A percentile compares a stretch with the other conserved stretches of the same genome.
These are phyloP conservation scores for Maniola jurtina DNA, from an alignment of 1,140 invertebrate species.

Conservation along the genomic window DNA sequence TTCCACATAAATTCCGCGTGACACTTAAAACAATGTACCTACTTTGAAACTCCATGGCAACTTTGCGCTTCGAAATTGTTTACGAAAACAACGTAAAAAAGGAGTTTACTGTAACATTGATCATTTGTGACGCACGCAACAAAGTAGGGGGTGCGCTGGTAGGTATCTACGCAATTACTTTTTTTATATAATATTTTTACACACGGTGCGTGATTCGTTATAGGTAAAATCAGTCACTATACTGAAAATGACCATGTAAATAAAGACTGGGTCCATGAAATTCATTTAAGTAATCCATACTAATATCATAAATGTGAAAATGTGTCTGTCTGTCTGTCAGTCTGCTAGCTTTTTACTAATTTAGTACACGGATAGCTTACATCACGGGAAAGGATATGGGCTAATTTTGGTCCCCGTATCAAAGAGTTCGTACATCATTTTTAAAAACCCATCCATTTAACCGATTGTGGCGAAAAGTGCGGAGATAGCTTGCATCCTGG, in stretches of 20 bases:
- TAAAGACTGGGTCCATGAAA: too few relatives aligned
- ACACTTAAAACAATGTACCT: slow-evolving; percentile 45
- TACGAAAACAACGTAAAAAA: slow-evolving; percentile 45
- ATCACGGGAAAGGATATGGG: too few relatives aligned
- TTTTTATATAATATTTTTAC: slow-evolving; percentile 8
- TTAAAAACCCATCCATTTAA: too few relatives aligned
- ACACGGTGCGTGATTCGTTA: slow-evolving; percentile 4
- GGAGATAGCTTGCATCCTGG: too few relatives aligned
- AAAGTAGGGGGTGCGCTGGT: slow-evolving; percentile 49
- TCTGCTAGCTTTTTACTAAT: too few relatives aligned
- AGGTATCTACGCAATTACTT: slow-evolving; percentile 44
- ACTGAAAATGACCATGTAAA: background rate
- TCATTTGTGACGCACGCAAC: slow-evolving; percentile 57
- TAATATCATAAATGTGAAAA: too few relatives aligned
- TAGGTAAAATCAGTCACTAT: background rate
- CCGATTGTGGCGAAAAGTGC: too few relatives aligned
- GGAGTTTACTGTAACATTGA: slow-evolving; percentile 50
- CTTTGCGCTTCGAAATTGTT: slow-evolving; percentile 46
- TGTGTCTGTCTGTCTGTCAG: too few relatives aligned
- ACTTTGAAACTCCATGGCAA: slow-evolving; percentile 34
- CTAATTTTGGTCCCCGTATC: too few relatives aligned
- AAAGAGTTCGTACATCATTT: too few relatives aligned
- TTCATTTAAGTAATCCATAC: too few relatives aligned
- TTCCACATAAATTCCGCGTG: slow-evolving; percentile 33
- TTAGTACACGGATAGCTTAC: too few relatives aligned